Percentiles rank a stretch among this genome's conserved stretches.
phyloP scores from a whole-genome alignment of 1,140 invertebrate genomes.

The Drosophila orosa region DNA sequence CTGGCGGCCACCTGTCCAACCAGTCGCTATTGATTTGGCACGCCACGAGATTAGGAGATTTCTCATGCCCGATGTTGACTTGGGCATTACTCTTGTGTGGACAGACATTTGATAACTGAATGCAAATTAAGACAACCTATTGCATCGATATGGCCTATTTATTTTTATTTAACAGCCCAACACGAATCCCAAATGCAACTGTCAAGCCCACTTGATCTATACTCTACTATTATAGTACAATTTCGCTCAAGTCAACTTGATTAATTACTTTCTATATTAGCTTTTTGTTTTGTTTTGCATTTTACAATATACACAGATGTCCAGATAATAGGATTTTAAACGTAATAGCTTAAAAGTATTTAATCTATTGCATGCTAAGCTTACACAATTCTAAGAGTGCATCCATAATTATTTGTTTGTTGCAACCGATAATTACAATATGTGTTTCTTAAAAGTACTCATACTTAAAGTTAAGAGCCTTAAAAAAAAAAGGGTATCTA shows the following conservation, averaged over 20 bases:
- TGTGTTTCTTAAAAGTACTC: too few species aligned
- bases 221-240: constrained; percentile 9
- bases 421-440: not conserved
- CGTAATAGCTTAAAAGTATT: not conserved
- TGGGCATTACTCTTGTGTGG: not conserved
- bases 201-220: constrained; percentile 9
- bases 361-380: not conserved
- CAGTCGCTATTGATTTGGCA: constrained; percentile 23
- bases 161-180: not conserved
- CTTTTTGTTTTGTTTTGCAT: constrained; percentile 2
- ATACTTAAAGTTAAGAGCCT: too few species aligned
- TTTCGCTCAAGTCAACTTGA: constrained; percentile 11
- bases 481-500: too few species aligned
- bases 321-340: constrained; percentile 8
- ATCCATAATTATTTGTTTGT: not conserved
- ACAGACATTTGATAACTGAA: constrained; percentile 10
- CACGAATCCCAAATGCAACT: constrained; percentile 3
- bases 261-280: constrained; percentile 31
- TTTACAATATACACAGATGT: constrained; percentile 11
- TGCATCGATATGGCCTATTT: not conserved
- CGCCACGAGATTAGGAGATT: constrained; percentile 15
- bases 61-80: constrained; percentile 6
- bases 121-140: constrained; percentile 7
- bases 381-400: not conserved
- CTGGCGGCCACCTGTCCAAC: constrained; percentile 27